Conservation (phyloP, 2,113 vertebrate genomes). For the Antechinus flavipes region DNA sequence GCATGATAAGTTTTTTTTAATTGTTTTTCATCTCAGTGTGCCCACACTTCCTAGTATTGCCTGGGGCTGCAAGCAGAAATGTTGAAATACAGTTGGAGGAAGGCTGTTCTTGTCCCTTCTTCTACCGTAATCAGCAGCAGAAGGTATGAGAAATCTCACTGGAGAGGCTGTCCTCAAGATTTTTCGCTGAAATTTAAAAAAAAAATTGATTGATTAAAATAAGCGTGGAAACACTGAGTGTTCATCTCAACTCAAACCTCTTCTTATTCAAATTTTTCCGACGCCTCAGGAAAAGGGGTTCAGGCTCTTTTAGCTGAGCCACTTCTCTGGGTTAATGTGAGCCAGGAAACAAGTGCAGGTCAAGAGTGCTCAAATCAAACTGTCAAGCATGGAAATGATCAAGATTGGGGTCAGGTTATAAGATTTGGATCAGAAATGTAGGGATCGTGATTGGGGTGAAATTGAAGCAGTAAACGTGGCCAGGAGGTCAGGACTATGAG, state of each 20-base stretch:
- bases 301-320: not conserved
- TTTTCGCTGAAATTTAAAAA: conserved; percentile 15
- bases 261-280: not conserved
- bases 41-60: not conserved
- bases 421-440: not conserved
- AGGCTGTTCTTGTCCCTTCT: not conserved
- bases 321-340: not conserved
- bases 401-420: not conserved
- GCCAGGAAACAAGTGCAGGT: not conserved
- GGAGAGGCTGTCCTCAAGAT: not conserved
- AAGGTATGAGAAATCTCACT: conserved; percentile 4
- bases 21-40: not conserved
- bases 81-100: not conserved
- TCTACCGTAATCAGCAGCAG: not conserved
- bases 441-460: not conserved
- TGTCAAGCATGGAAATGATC: not conserved
- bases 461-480: not conserved
- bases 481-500: not conserved
- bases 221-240: not conserved
- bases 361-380: not conserved
- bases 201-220: not conserved
- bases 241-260: not conserved
- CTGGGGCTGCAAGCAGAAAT: not conserved
- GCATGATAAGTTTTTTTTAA: no score
- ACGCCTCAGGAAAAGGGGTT: not conserved